phyloP scores from a whole-genome alignment of 2,113 vertebrate genomes.

The Vireo altiloquus region DNA sequence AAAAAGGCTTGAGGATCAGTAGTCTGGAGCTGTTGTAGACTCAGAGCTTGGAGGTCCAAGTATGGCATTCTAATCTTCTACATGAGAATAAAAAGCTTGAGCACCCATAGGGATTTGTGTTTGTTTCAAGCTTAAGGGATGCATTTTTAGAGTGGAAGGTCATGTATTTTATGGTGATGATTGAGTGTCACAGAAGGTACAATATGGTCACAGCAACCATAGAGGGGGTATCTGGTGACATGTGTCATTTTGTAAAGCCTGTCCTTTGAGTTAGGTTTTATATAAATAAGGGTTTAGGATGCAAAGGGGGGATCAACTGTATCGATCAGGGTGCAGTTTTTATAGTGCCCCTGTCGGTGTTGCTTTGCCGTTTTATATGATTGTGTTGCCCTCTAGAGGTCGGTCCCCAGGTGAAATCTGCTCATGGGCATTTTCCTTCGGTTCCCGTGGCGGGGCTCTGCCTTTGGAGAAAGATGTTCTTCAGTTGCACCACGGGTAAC shows the following conservation, averaged over 20 bases:
- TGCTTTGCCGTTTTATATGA: neutral
- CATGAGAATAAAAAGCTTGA: neutral
- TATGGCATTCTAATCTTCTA: neutral
- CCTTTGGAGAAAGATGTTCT: neutral
- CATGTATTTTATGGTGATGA: neutral
- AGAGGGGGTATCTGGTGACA: neutral
- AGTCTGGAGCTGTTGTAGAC: neutral
- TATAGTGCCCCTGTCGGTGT: accelerated
- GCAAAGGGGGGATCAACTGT: neutral
- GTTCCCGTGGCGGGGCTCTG: neutral
- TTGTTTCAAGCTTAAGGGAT: neutral
- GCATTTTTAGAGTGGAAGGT: neutral
- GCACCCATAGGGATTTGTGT: neutral
- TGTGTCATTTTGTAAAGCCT: neutral
- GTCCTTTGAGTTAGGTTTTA: neutral
- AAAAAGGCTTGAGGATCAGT: neutral
- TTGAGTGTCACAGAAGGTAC: neutral
- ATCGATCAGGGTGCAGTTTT: neutral
- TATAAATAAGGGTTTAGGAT: neutral
- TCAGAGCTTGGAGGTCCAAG: neutral
- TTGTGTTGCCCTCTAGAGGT: slow-evolving; percentile 59
- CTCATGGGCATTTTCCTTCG: neutral
- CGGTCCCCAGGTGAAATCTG: neutral
- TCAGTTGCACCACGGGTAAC: neutral
- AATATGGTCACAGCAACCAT: neutral